Conservation (phyloP, 2,113 vertebrate species). For the Austrofundulus limnaeus region DNA sequence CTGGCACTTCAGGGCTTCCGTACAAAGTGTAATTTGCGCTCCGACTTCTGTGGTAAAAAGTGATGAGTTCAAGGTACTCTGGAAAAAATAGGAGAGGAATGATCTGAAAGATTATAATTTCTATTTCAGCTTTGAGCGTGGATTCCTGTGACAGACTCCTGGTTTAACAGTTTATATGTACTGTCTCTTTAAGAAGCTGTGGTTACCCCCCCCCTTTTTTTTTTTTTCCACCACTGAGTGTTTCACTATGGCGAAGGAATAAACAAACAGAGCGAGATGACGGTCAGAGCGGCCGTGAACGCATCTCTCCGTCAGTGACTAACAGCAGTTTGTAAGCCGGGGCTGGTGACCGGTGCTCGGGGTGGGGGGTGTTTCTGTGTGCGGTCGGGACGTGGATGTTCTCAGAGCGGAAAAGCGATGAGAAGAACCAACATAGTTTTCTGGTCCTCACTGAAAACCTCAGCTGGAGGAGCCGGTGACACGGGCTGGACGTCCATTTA, state of each 20-base stretch:
- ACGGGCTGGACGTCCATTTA: slow-evolving; percentile 17
- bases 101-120: background rate
- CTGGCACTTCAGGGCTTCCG: no score
- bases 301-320: slow-evolving; percentile 37
- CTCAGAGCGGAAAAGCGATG: slow-evolving; percentile 44
- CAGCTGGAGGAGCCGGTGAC: slow-evolving; percentile 37
- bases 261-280: slow-evolving; percentile 58
- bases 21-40: no score
- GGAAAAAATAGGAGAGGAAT: slow-evolving; percentile 7
- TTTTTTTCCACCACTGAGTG: slow-evolving; percentile 17
- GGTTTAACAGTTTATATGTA: slow-evolving; percentile 1
- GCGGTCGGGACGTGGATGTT: slow-evolving; percentile 23
- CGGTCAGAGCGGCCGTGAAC: slow-evolving; percentile 22
- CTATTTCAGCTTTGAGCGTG: accelerated
- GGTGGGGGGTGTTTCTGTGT: slow-evolving; percentile 20
- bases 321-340: background rate
- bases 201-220: background rate
- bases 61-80: slow-evolving; percentile 25
- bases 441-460: slow-evolving; percentile 30
- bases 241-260: slow-evolving; percentile 69
- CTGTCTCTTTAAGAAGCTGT: slow-evolving; percentile 77
- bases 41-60: background rate
- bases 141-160: background rate
- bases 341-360: background rate
- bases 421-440: slow-evolving; percentile 41